Conservation (phyloP, 2,888 invertebrate genomes). For the Danaus chrysippus region DNA sequence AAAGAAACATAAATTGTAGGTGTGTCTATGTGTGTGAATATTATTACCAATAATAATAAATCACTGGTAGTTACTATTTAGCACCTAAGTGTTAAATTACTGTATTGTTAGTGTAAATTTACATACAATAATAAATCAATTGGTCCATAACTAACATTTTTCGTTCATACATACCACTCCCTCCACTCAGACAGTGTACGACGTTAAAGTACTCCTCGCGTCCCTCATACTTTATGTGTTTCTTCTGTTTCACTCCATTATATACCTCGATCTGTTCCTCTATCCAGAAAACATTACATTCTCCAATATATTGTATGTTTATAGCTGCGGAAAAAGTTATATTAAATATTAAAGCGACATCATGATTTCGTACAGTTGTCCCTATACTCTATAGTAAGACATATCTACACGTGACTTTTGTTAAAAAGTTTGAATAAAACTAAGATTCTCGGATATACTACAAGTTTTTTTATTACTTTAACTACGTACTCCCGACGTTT, state of each 20-base stretch:
- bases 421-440: no score
- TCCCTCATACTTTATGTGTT: slow-evolving; percentile 42
- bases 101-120: no score
- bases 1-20: no score
- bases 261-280: slow-evolving; percentile 46
- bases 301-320: slow-evolving; percentile 47
- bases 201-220: slow-evolving; percentile 54
- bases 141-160: no score
- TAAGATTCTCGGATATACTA: no score
- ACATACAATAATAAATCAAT: no score
- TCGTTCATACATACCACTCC: slow-evolving; percentile 36
- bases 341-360: slow-evolving; percentile 6
- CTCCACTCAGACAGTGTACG: slow-evolving; percentile 47
- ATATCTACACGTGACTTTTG: no score
- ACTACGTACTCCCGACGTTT: background rate
- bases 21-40: no score
- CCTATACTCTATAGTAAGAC: no score
- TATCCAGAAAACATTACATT: slow-evolving; percentile 52
- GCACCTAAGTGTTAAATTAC: background rate
- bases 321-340: slow-evolving; percentile 41
- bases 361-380: no score
- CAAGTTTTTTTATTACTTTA: no score
- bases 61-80: background rate
- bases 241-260: slow-evolving; percentile 37
- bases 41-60: no score